phyloP scores from a whole-genome alignment of 2,888 invertebrate species.

The Idaea aversata region DNA sequence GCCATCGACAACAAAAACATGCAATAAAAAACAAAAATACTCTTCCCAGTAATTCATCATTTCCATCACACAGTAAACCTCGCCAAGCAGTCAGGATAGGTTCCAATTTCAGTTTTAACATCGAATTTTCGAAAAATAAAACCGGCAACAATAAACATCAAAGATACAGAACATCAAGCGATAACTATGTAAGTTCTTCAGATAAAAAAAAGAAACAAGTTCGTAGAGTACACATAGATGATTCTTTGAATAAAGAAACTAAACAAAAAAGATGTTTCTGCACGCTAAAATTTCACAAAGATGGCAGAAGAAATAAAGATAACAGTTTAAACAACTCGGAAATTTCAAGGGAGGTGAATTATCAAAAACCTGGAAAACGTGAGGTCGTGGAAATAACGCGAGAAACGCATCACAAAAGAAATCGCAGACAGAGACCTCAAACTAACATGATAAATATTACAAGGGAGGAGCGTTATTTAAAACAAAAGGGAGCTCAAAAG shows the following conservation, averaged over 20 bases:
- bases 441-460: background rate
- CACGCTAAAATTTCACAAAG: slow-evolving; percentile 36
- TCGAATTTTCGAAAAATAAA: slow-evolving; percentile 20
- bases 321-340: slow-evolving; percentile 17
- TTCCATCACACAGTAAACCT: background rate
- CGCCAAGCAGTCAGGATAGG: slow-evolving; percentile 24
- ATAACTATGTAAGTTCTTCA: slow-evolving; percentile 2
- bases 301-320: slow-evolving; percentile 7
- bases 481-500: background rate
- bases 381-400: background rate
- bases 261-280: slow-evolving; percentile 43
- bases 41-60: background rate
- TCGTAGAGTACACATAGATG: slow-evolving; percentile 14
- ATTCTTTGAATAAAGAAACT: slow-evolving; percentile 25
- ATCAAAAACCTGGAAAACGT: background rate
- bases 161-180: background rate
- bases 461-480: background rate
- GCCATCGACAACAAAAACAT: background rate
- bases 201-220: slow-evolving; percentile 13
- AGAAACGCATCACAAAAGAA: background rate
- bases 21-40: background rate
- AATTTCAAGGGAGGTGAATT: slow-evolving; percentile 8
- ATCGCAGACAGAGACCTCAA: background rate
- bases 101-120: slow-evolving; percentile 30
- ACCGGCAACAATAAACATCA: background rate